Percentiles rank a stretch among this genome's conserved stretches.
Conservation (phyloP, 1,140 invertebrate genomes). For the Drosophila nannoptera region DNA sequence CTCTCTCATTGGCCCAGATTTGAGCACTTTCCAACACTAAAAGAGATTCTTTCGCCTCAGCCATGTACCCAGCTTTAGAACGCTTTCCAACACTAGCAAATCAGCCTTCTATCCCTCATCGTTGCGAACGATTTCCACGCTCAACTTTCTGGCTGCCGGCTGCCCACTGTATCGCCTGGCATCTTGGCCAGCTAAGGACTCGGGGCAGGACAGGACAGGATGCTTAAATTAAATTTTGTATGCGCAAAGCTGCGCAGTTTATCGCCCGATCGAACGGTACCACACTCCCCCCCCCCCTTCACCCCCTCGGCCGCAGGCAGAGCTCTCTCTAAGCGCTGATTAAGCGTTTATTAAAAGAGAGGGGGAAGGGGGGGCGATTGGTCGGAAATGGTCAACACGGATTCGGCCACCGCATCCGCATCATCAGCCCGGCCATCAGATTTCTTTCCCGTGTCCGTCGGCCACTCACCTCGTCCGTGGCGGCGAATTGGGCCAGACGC, state of each 20-base stretch:
- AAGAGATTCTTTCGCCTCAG: no score
- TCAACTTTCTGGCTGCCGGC: background rate
- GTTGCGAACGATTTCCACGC: background rate
- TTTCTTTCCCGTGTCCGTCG: constrained; percentile 38
- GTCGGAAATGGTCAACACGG: background rate
- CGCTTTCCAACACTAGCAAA: no score
- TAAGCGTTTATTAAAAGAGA: constrained; percentile 62
- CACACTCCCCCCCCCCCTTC: background rate
- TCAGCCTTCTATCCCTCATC: background rate
- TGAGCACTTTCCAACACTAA: no score
- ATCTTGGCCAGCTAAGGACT: constrained; percentile 13
- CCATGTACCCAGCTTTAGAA: no score
- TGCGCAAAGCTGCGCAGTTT: constrained; percentile 41
- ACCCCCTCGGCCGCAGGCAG: background rate
- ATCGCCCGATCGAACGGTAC: constrained; percentile 27
- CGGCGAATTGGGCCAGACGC: constrained; percentile 44
- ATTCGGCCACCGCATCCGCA: no score
- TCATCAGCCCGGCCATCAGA: constrained; percentile 21
- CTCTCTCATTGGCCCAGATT: no score
- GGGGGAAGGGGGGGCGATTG: constrained; percentile 9
- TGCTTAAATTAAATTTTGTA: constrained; percentile 50
- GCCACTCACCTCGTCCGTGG: constrained; percentile 66
- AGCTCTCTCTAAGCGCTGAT: constrained; percentile 35
- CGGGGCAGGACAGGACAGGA: constrained; percentile 19
- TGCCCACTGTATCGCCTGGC: constrained; percentile 31